These are phyloP conservation scores for Diploptera punctata DNA, from an alignment of 2,888 invertebrate species.

Conservation along the genomic window DNA sequence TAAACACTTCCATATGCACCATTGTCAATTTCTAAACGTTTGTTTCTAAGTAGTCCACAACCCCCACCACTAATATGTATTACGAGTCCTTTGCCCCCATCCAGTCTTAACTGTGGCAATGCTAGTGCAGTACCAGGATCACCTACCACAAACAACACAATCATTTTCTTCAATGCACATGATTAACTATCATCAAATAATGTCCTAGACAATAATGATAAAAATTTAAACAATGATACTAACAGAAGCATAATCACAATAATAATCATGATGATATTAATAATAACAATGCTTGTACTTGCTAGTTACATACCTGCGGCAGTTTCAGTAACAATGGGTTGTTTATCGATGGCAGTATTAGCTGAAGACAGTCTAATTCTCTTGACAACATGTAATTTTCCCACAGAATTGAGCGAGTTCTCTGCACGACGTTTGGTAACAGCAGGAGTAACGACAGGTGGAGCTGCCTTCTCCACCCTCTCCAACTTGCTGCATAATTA, in stretches of 20 bases:
- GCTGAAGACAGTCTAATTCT: slow-evolving; percentile 24
- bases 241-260: not conserved
- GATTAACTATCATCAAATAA: too few relatives aligned
- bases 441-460: not conserved
- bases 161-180: not conserved
- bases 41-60: not conserved
- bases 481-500: not conserved
- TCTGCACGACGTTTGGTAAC: slow-evolving; percentile 31
- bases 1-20: slow-evolving; percentile 24
- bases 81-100: slow-evolving; percentile 1
- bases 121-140: not conserved
- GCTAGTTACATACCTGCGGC: not conserved
- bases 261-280: too few relatives aligned
- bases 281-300: not conserved
- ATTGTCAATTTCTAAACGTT: slow-evolving; percentile 33
- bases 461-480: slow-evolving; percentile 28
- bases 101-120: not conserved
- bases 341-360: not conserved
- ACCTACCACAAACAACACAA: not conserved
- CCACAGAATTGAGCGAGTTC: not conserved
- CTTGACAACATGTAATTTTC: slow-evolving; percentile 31
- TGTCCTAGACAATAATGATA: not conserved
- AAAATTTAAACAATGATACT: not conserved
- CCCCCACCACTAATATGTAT: slow-evolving; percentile 12
- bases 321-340: not conserved